These are phyloP conservation scores for Molossus alvarezi DNA, from an alignment of 2,797 vertebrate genomes.

Conservation along the genomic window DNA sequence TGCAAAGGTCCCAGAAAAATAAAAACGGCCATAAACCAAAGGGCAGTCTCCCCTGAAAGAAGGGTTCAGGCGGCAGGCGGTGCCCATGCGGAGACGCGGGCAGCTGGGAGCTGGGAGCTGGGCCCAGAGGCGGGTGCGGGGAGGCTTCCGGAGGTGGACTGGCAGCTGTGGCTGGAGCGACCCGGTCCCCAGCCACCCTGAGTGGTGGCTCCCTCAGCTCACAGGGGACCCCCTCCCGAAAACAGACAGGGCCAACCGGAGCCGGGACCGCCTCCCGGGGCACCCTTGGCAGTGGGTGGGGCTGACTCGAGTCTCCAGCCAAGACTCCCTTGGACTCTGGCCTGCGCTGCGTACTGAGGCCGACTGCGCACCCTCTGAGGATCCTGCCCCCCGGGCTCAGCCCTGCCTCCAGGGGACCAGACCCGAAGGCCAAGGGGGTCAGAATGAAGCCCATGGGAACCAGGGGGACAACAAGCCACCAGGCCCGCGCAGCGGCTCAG, in stretches of 20 bases:
- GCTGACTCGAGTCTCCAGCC: background rate
- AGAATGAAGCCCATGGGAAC: background rate
- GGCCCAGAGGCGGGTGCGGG: background rate
- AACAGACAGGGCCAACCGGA: background rate
- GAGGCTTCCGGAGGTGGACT: no score
- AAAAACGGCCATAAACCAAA: slow-evolving; percentile 56
- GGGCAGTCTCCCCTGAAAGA: background rate
- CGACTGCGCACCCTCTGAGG: no score
- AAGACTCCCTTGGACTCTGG: background rate
- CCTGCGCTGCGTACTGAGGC: no score
- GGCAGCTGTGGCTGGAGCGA: background rate
- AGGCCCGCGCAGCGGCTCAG: background rate
- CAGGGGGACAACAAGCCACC: no score
- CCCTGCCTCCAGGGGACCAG: background rate
- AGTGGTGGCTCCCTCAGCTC: background rate
- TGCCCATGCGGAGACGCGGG: background rate
- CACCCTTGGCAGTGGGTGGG: background rate
- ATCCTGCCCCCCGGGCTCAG: background rate
- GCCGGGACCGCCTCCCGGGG: background rate
- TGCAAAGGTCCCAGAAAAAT: slow-evolving; percentile 55
- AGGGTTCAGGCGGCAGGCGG: fast-evolving
- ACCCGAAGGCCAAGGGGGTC: fast-evolving
- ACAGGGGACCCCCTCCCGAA: background rate
- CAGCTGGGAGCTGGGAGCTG: background rate
- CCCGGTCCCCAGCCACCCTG: no score